Percentiles rank a stretch among this genome's conserved stretches.
Evolutionary conservation across 2,888 invertebrate species (phyloP).

Genomic region (Standfussiana lucernea): DNA sequence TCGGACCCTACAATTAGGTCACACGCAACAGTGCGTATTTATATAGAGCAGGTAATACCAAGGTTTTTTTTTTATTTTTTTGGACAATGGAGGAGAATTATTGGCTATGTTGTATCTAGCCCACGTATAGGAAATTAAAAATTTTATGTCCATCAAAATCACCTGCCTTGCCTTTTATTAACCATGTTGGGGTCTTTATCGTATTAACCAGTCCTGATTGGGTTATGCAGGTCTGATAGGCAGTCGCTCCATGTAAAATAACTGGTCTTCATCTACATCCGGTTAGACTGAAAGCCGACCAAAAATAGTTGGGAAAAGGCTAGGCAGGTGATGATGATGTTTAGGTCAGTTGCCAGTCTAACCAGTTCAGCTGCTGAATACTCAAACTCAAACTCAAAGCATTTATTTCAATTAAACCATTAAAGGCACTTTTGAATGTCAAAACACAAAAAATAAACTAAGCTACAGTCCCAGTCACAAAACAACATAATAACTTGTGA

Average conservation of each 20-base stretch:
- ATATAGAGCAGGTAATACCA: constrained; percentile 68
- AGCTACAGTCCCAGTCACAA: no score
- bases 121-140: background rate
- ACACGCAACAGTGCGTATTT: constrained; percentile 68
- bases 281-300: background rate
- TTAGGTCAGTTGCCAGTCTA: background rate
- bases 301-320: background rate
- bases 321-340: background rate
- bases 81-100: background rate
- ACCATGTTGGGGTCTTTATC: background rate
- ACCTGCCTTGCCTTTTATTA: background rate
- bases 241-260: background rate
- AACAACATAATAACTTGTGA: no score
- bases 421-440: no score
- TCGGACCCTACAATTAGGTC: constrained; percentile 75
- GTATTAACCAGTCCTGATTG: no score
- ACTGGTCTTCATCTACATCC: background rate
- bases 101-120: background rate
- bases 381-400: no score
- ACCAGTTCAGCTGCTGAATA: no score
- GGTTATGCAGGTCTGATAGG: background rate
- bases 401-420: no score
- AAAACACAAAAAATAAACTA: no score
- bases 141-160: background rate
- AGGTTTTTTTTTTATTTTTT: background rate